Evolutionary conservation across 1,140 invertebrate genomes (phyloP), one percentile per base, ranked within the genome.

Genomic region (Agrypnia vestita): DNA sequence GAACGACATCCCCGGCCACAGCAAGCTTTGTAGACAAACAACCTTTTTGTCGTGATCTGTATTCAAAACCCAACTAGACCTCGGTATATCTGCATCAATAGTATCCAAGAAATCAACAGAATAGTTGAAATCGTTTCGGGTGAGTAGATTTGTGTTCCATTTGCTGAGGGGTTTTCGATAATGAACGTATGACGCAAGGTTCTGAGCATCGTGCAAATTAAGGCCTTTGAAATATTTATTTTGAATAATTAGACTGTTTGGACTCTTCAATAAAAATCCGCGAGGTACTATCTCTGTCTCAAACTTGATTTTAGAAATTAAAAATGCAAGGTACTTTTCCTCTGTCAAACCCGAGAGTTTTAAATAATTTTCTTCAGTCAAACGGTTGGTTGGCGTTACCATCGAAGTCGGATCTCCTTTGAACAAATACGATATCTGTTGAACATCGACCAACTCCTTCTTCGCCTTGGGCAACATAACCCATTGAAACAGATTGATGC

Each of bases 81-180:
- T 87, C 0, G 93, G 93, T 15, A 92, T 88, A 83, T 94, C 93
- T 79, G 88, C 86, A 78, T 94, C 93, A 13, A 94, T 91, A 0
- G 93, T 91, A 84, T 95, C 94, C 46, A 96, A 85, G 85, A 96
- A 96, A 86, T 96, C 95, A 73, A 94, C 88, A 6, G 94, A 91
- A 81, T 94, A 95, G 87, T 95, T 95, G 80, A 95, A 96, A 86
- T 96, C 94, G 55, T 89, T 87, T 77, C 93, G 90, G 0, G 91
- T 93, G 0, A 93, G 86, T 47, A 94, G 88, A 88, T 95, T 95
- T 0, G 91, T 90, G 76, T 94, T 95, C 89, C 93, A 94, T 81
- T 93, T 93, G 71, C 93, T 89, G 15, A 91, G 90, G 0, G 94
- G 92, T 7, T 85, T 84, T 82, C 94, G 89, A 72, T 91, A 92